phyloP scores from a whole-genome alignment of 2,113 vertebrate genomes.

The Nipponia nippon region DNA sequence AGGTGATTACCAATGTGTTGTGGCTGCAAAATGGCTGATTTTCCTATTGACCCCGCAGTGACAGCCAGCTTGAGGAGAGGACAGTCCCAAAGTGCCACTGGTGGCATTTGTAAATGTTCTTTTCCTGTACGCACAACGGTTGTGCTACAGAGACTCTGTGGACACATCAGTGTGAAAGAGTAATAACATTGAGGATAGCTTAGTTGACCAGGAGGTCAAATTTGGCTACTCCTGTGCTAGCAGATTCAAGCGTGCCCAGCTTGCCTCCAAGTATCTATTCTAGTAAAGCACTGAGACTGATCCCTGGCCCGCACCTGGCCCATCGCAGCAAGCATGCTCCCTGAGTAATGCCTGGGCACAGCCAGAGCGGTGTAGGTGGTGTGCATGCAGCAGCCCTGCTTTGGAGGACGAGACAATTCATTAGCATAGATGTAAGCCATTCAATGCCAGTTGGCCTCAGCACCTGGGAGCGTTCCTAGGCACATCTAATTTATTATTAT shows the following conservation, averaged over 20 bases:
- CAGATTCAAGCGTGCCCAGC: neutral
- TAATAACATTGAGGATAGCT: neutral
- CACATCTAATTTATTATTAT: neutral
- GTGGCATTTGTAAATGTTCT: neutral
- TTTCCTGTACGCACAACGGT: neutral
- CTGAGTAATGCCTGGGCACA: neutral
- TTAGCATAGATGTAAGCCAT: neutral
- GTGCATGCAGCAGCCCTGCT: neutral
- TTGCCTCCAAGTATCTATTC: neutral
- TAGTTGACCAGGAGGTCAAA: neutral
- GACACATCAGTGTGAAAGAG: neutral
- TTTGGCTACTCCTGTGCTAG: neutral
- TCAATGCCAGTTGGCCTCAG: slow-evolving; percentile 1
- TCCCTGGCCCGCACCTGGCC: neutral
- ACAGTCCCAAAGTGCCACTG: neutral
- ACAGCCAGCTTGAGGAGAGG: neutral
- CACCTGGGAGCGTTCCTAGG: neutral
- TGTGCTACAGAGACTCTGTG: neutral
- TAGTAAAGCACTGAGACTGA: neutral
- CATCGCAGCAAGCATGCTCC: accelerated
- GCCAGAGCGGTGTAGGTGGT: neutral
- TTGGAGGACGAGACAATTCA: neutral
- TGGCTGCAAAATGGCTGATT: neutral
- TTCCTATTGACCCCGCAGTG: neutral
- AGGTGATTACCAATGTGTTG: neutral